A percentile compares a stretch with the other conserved stretches of the same genome.
phyloP scores from a whole-genome alignment of 2,888 invertebrate genomes.

The Punctoribates punctum region DNA sequence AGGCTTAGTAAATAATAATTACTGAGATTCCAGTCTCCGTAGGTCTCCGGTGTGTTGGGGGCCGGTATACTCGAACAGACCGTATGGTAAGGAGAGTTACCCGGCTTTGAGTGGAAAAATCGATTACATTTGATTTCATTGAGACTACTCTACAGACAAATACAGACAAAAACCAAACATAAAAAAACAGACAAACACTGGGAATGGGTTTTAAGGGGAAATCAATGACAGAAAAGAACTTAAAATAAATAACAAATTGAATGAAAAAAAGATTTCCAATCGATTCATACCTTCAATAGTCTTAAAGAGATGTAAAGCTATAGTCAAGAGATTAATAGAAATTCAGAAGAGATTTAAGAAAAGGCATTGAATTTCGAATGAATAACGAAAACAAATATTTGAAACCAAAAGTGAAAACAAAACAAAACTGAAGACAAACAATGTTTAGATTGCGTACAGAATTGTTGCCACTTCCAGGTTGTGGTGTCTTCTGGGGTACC shows the following conservation, averaged over 20 bases:
- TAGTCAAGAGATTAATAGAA: background rate
- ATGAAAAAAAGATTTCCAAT: background rate
- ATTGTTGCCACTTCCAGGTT: conserved; percentile 22
- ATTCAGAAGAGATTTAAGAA: background rate
- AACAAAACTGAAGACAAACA: background rate
- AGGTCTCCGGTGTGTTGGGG: conserved; percentile 54
- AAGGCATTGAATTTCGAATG: background rate
- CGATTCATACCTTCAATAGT: conserved; percentile 19
- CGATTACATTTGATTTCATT: background rate
- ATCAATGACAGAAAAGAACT: background rate
- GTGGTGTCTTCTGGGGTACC: background rate
- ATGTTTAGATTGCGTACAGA: background rate
- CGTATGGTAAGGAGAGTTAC: conserved; percentile 84
- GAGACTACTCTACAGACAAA: background rate
- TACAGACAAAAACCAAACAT: conserved; percentile 11
- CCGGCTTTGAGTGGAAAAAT: conserved; percentile 57
- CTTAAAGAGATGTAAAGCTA: conserved; percentile 35
- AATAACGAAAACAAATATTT: background rate
- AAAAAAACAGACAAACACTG: background rate
- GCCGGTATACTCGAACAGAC: conserved; percentile 60
- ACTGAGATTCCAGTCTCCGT: conserved; percentile 41
- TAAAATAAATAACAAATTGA: background rate
- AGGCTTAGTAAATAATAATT: background rate
- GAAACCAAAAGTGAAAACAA: background rate
- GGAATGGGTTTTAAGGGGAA: background rate